Percentiles rank a stretch among this genome's conserved stretches.
Conservation (phyloP, 2,113 vertebrate species). For the Silurus meridionalis region DNA sequence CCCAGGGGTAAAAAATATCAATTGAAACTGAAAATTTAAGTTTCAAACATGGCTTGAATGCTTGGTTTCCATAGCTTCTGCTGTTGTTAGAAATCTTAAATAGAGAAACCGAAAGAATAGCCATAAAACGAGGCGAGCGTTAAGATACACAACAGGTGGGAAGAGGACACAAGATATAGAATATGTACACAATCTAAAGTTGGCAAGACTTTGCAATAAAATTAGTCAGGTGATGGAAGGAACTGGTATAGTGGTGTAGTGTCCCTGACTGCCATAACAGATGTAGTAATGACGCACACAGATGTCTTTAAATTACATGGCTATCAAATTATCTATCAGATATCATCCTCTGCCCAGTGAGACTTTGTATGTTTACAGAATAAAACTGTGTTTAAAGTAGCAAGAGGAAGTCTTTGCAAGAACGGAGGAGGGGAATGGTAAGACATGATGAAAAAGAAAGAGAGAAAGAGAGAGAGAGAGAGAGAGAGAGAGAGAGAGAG, state of each 20-base stretch:
- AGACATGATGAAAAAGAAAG: background rate
- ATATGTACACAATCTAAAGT: background rate
- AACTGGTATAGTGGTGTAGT: background rate
- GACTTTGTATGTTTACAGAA: constrained; percentile 10
- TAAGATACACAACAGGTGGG: background rate
- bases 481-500: constrained; percentile 4
- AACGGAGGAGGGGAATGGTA: background rate
- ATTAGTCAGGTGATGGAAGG: background rate
- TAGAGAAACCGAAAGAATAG: background rate
- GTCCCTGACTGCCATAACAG: background rate
- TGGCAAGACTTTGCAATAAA: background rate
- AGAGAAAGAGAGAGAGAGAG: background rate
- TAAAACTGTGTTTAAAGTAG: constrained; percentile 25
- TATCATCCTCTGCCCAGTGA: background rate
- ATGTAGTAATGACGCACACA: background rate
- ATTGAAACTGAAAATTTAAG: no score
- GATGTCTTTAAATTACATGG: constrained; percentile 7
- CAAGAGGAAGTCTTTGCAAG: background rate
- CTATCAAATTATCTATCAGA: background rate
- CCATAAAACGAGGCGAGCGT: background rate
- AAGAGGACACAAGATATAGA: background rate
- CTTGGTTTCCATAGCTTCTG: no score
- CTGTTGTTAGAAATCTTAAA: background rate
- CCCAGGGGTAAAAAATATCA: no score
- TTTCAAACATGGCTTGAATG: no score